Base-by-base conservation (phyloP, 2,888 invertebrate species). In the Apoda limacodes region DNA sequence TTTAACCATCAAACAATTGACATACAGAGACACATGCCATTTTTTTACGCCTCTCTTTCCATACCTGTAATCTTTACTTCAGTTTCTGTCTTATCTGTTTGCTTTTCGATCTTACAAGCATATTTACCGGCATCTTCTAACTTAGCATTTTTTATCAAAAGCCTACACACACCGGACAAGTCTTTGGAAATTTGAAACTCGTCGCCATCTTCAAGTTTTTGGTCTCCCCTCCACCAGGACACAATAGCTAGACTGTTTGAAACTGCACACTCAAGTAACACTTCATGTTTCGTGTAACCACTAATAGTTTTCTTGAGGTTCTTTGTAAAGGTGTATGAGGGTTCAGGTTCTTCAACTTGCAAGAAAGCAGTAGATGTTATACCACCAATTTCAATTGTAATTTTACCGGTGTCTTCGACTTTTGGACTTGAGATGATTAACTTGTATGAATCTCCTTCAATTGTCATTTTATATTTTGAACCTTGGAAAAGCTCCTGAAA, bases 401-500 rank as follows among this genome's bases (percentile, higher is more conserved):
- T 98, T 82, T 96, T 96, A 50, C 98, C 99, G 46, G 92, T 92
- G 66, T 99, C 99, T 51, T 99, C 98, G 20, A 93, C 93, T 76
- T 93, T 95, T 1, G 99, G 97, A 53, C 86, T 88, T 63, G 85
- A 85, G 52, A 99, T 95, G 44, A 93, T 90, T 42, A 99, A 82
- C 55, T 90, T 92, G 68, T 98, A 97, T 1, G 89, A 86, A 57
- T 96, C 95, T 53, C 90, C 92, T 63, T 98, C 96, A 56, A 89
- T 91, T 53, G 90, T 91, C 72, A 99, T 93, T 76, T 98, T 97
- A 70, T 93, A 98, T 74, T 97, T 99, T 35, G 95, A 90, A 45
- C 98, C 95, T 41, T 92, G 87, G 82, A 98, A 98, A 28, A 97
- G 83, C 84, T 98, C 98, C 92, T 96, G 58, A 13, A 55, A 53